These are phyloP conservation scores for Drosophila nikananu DNA, from an alignment of 1,140 invertebrate genomes.

Conservation along the genomic window DNA sequence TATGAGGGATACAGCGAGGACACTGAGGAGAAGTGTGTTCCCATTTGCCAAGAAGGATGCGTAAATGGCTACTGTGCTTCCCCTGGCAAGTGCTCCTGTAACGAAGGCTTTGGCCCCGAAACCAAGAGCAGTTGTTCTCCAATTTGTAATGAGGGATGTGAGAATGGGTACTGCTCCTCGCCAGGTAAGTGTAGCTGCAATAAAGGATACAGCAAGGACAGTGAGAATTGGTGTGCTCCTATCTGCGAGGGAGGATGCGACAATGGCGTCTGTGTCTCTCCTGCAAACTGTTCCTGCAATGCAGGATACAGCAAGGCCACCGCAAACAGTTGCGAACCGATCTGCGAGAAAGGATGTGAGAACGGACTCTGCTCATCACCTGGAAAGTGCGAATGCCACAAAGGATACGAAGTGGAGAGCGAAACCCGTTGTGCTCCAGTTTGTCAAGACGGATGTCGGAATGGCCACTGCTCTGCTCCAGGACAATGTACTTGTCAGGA, in stretches of 20 bases:
- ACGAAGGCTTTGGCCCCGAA: constrained; percentile 1
- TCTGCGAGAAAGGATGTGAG: constrained; percentile 23
- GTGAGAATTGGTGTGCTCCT: constrained; percentile 4
- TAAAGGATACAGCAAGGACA: constrained; percentile 5
- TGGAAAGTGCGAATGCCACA: constrained; percentile 9
- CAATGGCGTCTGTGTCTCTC: constrained; percentile 38
- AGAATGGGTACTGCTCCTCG: constrained; percentile 15
- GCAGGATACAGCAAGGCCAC: constrained; percentile 5
- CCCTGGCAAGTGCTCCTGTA: constrained; percentile 27
- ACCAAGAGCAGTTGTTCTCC: constrained; percentile 16
- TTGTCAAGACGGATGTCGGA: constrained; percentile 23
- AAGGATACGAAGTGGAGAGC: constrained; percentile 4
- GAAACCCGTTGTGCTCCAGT: constrained; percentile 20
- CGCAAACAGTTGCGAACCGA: constrained; percentile 13
- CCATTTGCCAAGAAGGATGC: constrained; percentile 14
- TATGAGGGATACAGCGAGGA: constrained; percentile 2
- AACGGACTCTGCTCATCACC: constrained; percentile 32
- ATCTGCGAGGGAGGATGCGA: constrained; percentile 34
- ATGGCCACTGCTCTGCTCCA: constrained; percentile 23
- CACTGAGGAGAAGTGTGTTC: constrained; percentile 2
- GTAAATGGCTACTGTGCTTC: constrained; percentile 18
- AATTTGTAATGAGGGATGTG: constrained; percentile 14
- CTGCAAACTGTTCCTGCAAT: constrained; percentile 27
- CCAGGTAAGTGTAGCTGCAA: constrained; percentile 28
- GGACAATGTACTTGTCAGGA: constrained; percentile 4